Base-by-base conservation (phyloP, 2,888 invertebrate genomes). In the Aleiodes alternator region DNA sequence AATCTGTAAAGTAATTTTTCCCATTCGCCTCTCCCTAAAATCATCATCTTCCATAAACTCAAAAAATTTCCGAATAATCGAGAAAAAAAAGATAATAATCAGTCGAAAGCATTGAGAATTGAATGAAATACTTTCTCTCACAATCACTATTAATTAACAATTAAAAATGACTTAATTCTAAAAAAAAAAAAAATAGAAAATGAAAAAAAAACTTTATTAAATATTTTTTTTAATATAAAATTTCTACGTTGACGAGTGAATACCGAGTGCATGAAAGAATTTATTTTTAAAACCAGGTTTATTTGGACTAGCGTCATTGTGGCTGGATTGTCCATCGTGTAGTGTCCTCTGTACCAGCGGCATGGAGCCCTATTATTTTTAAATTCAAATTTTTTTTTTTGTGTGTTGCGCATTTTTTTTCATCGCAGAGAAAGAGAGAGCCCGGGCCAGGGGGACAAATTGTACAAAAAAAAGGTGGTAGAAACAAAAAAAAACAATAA, bases 221-320 rank as follows among this genome's bases (percentile, higher is more conserved):
- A 48, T 50, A 48, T 12, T 23, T 23, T 23, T 23, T 23, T 23
- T 14, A 16, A 51, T 29, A 38, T 11, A 66, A 29, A 38, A 71
- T 84, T 23, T 81, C 85, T 88, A 87, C 86, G 88, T 85, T 82
- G 91, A 87, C 82, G 94, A 94, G 91, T 95, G 94, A 91, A 95
- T 94, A 88, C 96, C 95, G 91, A 96, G 92, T 89, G 94, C 96
- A 92, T 94, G 94, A 92, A 96, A 95, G 90, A 96, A 92, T 93
- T 96, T 96, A 91, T 94, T 95, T 93, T 95, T 95, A 90, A 96
- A 92, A 91, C 95, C 94, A 91, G 94, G 93, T 91, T 93, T 93
- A 88, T 93, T 90, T 91, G 91, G 93, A 92, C 89, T 87, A 89
- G 87, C 86, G 82, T 88, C 87, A 84, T 87, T 85, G 80, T 89